A percentile compares a stretch with the other conserved stretches of the same genome.
phyloP scores from a whole-genome alignment of 2,888 invertebrate species.

The Heliothis peltigera region DNA sequence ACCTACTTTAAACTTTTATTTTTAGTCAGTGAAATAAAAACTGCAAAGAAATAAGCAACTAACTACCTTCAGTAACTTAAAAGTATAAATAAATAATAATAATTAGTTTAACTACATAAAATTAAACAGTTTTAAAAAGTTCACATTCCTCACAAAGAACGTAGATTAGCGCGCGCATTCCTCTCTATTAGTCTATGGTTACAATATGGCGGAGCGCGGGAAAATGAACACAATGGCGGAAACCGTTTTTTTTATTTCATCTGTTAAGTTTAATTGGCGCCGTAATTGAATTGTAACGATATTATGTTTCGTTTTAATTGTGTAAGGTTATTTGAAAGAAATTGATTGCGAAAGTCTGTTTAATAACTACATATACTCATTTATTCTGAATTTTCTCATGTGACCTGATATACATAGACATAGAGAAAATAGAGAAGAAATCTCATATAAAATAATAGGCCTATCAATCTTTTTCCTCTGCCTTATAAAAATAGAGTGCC shows the following conservation, averaged over 20 bases:
- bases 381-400: slow-evolving; percentile 20
- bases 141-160: slow-evolving; percentile 44
- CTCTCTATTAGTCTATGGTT: slow-evolving; percentile 63
- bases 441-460: not conserved
- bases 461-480: too few relatives aligned
- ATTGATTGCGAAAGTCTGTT: slow-evolving; percentile 18
- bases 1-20: not conserved
- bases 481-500: too few relatives aligned
- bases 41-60: not conserved
- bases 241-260: slow-evolving; percentile 66
- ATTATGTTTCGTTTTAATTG: slow-evolving; percentile 37
- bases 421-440: not conserved
- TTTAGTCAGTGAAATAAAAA: not conserved
- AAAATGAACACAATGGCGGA: slow-evolving; percentile 77
- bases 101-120: slow-evolving; percentile 27
- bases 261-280: slow-evolving; percentile 70
- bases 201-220: slow-evolving; percentile 75
- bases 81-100: slow-evolving; percentile 12
- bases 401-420: not conserved
- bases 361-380: not conserved
- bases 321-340: slow-evolving; percentile 21
- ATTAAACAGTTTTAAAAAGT: slow-evolving; percentile 35
- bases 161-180: slow-evolving; percentile 44
- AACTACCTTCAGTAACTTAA: not conserved
- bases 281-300: slow-evolving; percentile 67